A percentile compares a stretch with the other conserved stretches of the same genome.
phyloP scores from a whole-genome alignment of 2,888 invertebrate genomes.

The Ectemnius cavifrons region DNA sequence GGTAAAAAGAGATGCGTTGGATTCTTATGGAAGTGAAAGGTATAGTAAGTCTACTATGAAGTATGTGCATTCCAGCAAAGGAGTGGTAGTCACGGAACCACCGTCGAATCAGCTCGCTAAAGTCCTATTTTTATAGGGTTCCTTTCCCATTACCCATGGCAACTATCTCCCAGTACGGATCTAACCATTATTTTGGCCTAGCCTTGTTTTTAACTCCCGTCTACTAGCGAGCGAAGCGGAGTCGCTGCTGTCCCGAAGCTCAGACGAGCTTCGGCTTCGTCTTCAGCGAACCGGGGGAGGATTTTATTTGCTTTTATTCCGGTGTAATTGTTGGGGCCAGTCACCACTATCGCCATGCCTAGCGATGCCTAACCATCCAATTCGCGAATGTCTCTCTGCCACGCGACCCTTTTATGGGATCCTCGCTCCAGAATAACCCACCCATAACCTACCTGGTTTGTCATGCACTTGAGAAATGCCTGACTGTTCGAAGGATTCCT shows the following conservation, averaged over 20 bases:
- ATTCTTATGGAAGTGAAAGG: background rate
- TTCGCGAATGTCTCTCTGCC: conserved; percentile 75
- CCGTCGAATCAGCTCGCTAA: conserved; percentile 60
- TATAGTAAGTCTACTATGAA: conserved; percentile 33
- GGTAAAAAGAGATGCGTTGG: conserved; percentile 11
- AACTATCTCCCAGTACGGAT: conserved; percentile 73
- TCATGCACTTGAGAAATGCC: conserved; percentile 38
- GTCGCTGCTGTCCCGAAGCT: conserved; percentile 11
- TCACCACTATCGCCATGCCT: conserved; percentile 76
- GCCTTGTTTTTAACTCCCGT: conserved; percentile 69
- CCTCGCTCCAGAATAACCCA: conserved; percentile 34
- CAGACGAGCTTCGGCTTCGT: conserved; percentile 16
- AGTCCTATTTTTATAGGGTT: conserved; percentile 76
- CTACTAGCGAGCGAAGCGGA: conserved; percentile 39
- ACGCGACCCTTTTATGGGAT: conserved; percentile 73
- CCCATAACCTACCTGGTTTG: conserved; percentile 30
- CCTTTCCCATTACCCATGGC: conserved; percentile 72
- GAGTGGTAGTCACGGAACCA: conserved; percentile 73
- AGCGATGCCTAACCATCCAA: conserved; percentile 71
- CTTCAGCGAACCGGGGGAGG: conserved; percentile 31
- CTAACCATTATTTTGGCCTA: conserved; percentile 76
- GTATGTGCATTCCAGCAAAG: conserved; percentile 63
- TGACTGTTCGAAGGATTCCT: conserved; percentile 41
- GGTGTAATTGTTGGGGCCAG: conserved; percentile 77
- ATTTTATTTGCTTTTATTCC: conserved; percentile 75